Evolutionary conservation across 2,113 vertebrate species (phyloP).

Genomic region (Lycocorax pyrrhopterus): DNA sequence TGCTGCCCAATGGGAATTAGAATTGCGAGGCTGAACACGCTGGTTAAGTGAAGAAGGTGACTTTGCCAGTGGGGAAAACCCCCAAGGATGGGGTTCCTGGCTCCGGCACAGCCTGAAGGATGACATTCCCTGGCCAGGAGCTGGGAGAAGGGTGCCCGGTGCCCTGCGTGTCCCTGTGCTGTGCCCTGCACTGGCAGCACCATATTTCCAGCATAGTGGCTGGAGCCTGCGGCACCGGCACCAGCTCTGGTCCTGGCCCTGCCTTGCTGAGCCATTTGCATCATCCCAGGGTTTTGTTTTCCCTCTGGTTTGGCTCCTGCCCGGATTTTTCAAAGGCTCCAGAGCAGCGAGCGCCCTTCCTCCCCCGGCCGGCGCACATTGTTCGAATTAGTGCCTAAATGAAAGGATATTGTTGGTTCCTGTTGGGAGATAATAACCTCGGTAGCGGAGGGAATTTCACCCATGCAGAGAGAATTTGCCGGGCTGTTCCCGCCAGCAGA

Average conservation of each 20-base stretch:
- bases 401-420: slow-evolving; percentile 76
- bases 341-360: background rate
- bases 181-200: background rate
- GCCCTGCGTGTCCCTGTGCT: fast-evolving
- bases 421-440: slow-evolving; percentile 67
- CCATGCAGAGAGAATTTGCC: slow-evolving; percentile 66
- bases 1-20: background rate
- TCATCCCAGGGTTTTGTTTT: background rate
- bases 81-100: background rate
- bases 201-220: fast-evolving
- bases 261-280: fast-evolving
- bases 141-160: background rate
- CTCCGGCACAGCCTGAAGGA: background rate
- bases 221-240: background rate
- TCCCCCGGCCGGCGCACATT: slow-evolving; percentile 48
- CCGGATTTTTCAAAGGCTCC: slow-evolving; percentile 40
- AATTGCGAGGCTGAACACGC: background rate
- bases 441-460: slow-evolving; percentile 64
- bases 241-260: fast-evolving
- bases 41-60: background rate
- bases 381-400: slow-evolving; percentile 70
- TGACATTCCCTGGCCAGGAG: fast-evolving
- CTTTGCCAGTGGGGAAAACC: background rate
- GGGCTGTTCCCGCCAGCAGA: slow-evolving; percentile 16
- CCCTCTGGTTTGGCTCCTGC: background rate